A percentile compares a stretch with the other conserved stretches of the same genome.
phyloP scores from a whole-genome alignment of 2,888 invertebrate genomes.

The Agonopterix alstromeriana region DNA sequence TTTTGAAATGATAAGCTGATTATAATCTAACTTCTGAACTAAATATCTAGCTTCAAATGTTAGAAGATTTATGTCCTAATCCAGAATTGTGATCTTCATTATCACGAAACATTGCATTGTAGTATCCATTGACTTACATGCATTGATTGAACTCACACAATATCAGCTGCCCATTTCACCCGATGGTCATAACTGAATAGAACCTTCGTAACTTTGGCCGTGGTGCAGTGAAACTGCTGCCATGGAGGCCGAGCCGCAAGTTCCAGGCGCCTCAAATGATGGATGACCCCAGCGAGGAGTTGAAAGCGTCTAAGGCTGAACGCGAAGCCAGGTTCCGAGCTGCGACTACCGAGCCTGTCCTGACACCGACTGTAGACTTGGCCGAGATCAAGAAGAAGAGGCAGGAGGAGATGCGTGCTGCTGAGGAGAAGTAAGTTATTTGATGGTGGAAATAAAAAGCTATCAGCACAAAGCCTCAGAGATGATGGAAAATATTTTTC shows the following conservation, averaged over 20 bases:
- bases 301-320: slow-evolving; percentile 79
- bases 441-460: neutral
- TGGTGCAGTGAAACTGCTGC: slow-evolving; percentile 78
- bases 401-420: slow-evolving; percentile 79
- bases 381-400: slow-evolving; percentile 74
- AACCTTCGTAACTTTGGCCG: slow-evolving; percentile 51
- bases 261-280: slow-evolving; percentile 77
- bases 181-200: slow-evolving; percentile 37
- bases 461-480: neutral
- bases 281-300: slow-evolving; percentile 77
- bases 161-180: slow-evolving; percentile 31
- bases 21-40: neutral
- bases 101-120: too few species aligned
- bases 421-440: slow-evolving; percentile 74
- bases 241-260: slow-evolving; percentile 82
- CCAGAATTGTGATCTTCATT: too few species aligned
- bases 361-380: slow-evolving; percentile 70
- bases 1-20: slow-evolving; percentile 31
- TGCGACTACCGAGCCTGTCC: slow-evolving; percentile 60
- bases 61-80: too few species aligned
- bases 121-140: too few species aligned
- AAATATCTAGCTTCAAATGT: too few species aligned
- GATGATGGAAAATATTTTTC: neutral
- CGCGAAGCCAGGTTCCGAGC: slow-evolving; percentile 78
- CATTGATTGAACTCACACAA: neutral